A percentile compares a stretch with the other conserved stretches of the same genome.
Evolutionary conservation across 2,113 vertebrate species (phyloP).

Genomic region (Heterochromis multidens): DNA sequence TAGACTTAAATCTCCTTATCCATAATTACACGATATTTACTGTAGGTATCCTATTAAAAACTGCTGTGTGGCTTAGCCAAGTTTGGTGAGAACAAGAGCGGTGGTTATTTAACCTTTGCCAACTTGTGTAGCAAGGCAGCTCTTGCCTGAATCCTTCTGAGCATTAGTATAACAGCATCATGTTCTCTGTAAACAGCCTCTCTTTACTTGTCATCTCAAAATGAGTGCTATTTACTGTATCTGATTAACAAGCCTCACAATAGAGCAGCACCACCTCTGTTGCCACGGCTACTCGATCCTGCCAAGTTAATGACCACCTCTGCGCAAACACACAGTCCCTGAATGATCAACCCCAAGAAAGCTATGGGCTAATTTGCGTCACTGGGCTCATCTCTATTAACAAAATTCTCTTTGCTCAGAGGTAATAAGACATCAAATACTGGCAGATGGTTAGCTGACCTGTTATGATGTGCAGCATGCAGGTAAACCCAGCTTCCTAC

Average conservation of each 20-base stretch:
- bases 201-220: neutral
- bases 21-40: slow-evolving; percentile 43
- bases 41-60: slow-evolving; percentile 37
- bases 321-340: slow-evolving; percentile 30
- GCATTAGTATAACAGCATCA: slow-evolving; percentile 21
- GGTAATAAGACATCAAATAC: slow-evolving; percentile 19
- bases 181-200: slow-evolving; percentile 2
- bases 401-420: neutral
- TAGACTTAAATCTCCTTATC: slow-evolving; percentile 10
- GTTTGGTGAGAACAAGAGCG: slow-evolving; percentile 38
- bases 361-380: slow-evolving; percentile 17
- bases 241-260: slow-evolving; percentile 22
- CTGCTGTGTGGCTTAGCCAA: slow-evolving; percentile 20
- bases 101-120: slow-evolving; percentile 30
- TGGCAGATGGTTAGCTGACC: slow-evolving; percentile 24
- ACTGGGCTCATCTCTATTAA: slow-evolving; percentile 38
- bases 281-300: slow-evolving; percentile 9
- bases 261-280: slow-evolving; percentile 14
- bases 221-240: slow-evolving; percentile 16
- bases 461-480: neutral
- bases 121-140: slow-evolving; percentile 25
- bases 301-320: slow-evolving; percentile 40
- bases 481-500: neutral
- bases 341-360: slow-evolving; percentile 16
- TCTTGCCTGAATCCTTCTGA: slow-evolving; percentile 4